phyloP scores from a whole-genome alignment of 2,113 vertebrate species.

The Oncorhynchus masou region DNA sequence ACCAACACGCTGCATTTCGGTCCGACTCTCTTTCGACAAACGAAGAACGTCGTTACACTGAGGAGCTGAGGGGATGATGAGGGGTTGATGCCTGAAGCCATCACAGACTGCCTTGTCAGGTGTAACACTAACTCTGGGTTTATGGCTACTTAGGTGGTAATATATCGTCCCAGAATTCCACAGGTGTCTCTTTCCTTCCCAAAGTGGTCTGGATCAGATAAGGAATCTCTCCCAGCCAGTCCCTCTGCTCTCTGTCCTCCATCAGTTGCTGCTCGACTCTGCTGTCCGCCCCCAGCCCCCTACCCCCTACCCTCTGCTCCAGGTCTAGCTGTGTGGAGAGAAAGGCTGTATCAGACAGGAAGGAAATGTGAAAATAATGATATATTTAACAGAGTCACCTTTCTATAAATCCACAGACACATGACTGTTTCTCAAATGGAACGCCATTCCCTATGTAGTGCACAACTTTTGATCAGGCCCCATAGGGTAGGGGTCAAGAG shows the following conservation, averaged over 20 bases:
- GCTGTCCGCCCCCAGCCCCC: neutral
- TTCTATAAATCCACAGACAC: conserved; percentile 27
- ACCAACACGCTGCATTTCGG: too few species aligned
- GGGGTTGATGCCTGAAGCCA: conserved; percentile 44
- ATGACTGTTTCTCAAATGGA: too few species aligned
- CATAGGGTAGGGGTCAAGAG: too few species aligned
- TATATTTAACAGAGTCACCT: conserved; percentile 37
- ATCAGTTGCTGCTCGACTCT: neutral
- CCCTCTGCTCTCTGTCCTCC: neutral
- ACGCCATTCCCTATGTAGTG: too few species aligned
- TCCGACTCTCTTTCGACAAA: too few species aligned
- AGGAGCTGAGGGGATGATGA: neutral
- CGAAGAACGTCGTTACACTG: too few species aligned
- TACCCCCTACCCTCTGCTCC: neutral
- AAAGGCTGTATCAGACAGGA: conserved; percentile 31
- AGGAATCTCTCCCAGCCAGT: conserved; percentile 20
- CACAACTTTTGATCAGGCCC: too few species aligned
- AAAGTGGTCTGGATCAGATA: conserved; percentile 75
- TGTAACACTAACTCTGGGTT: conserved; percentile 46
- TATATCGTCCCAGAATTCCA: conserved; percentile 62
- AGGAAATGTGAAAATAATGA: conserved; percentile 60
- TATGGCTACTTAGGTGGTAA: conserved; percentile 66
- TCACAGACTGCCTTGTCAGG: conserved; percentile 27
- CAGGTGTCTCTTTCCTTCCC: conserved; percentile 63
- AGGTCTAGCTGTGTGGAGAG: neutral